Evolutionary conservation across 2,888 invertebrate species (phyloP).

Genomic region (Agriopis aurantiaria): DNA sequence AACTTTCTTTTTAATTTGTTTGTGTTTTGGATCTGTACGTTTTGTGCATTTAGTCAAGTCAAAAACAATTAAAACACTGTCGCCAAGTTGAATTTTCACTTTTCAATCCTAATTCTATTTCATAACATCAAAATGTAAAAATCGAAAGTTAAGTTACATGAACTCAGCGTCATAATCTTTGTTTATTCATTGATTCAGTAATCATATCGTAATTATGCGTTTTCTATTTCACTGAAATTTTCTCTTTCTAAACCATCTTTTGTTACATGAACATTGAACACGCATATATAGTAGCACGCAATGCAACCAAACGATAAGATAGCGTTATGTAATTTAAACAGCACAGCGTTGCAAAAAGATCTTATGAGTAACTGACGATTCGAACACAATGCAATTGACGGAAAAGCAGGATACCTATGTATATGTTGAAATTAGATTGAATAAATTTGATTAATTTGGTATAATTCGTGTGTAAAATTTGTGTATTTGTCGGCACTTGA

Average conservation of each 20-base stretch:
- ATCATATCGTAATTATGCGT: slow-evolving; percentile 19
- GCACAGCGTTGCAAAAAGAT: slow-evolving; percentile 10
- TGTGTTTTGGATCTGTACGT: neutral
- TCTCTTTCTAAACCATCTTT: slow-evolving; percentile 42
- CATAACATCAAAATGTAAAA: neutral
- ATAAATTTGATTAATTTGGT: too few species aligned
- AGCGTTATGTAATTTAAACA: slow-evolving; percentile 20
- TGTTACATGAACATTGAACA: slow-evolving; percentile 32
- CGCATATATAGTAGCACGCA: slow-evolving; percentile 25
- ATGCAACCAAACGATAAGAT: slow-evolving; percentile 7
- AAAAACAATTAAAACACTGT: neutral
- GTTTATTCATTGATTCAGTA: slow-evolving; percentile 14
- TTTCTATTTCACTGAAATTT: slow-evolving; percentile 38
- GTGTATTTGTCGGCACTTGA: too few species aligned
- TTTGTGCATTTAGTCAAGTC: neutral
- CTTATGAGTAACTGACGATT: neutral
- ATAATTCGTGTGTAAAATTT: too few species aligned
- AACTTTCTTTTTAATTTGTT: neutral
- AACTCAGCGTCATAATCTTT: neutral
- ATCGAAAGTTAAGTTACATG: neutral
- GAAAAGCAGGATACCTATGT: too few species aligned
- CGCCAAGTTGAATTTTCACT: neutral
- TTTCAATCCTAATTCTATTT: neutral
- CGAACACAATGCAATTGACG: too few species aligned
- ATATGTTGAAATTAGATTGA: too few species aligned